Evolutionary conservation across 1,140 invertebrate genomes (phyloP).

Genomic region (Drosophila melanica): DNA sequence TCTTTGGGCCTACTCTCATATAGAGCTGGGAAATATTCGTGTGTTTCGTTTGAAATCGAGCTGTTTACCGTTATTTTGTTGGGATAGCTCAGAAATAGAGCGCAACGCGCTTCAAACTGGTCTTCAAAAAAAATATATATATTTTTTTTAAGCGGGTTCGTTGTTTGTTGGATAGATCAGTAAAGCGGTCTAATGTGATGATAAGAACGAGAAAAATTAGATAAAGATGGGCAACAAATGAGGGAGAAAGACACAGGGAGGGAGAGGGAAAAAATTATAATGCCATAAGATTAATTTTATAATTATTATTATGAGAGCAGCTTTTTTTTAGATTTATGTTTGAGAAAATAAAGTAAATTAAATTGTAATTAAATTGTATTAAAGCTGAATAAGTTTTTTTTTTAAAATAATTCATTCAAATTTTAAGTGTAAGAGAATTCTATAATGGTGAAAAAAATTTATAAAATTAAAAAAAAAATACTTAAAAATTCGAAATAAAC

Average conservation of each 20-base stretch:
- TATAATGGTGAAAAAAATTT: too few species aligned
- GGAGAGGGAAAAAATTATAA: background rate
- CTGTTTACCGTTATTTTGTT: slow-evolving; percentile 69
- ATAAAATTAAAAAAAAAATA: too few species aligned
- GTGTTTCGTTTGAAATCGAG: slow-evolving; percentile 16
- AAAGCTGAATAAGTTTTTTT: background rate
- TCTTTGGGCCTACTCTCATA: background rate
- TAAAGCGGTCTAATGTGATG: slow-evolving; percentile 8
- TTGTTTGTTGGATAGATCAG: slow-evolving; percentile 66
- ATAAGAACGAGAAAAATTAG: background rate
- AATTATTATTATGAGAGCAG: too few species aligned
- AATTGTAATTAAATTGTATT: too few species aligned
- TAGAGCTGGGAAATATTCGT: slow-evolving; percentile 20
- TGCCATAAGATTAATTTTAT: too few species aligned
- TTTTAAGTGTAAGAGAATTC: too few species aligned
- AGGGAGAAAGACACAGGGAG: background rate
- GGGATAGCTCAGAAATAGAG: slow-evolving; percentile 74
- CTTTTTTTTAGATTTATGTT: too few species aligned
- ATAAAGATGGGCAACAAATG: background rate
- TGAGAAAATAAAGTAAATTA: too few species aligned
- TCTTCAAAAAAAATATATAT: slow-evolving; percentile 22
- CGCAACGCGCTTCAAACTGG: slow-evolving; percentile 52
- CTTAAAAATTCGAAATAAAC: too few species aligned
- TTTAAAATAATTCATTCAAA: background rate
- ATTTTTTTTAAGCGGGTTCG: background rate